These are phyloP conservation scores for Lepus americanus DNA, from an alignment of 2,113 vertebrate genomes.

Conservation along the genomic window DNA sequence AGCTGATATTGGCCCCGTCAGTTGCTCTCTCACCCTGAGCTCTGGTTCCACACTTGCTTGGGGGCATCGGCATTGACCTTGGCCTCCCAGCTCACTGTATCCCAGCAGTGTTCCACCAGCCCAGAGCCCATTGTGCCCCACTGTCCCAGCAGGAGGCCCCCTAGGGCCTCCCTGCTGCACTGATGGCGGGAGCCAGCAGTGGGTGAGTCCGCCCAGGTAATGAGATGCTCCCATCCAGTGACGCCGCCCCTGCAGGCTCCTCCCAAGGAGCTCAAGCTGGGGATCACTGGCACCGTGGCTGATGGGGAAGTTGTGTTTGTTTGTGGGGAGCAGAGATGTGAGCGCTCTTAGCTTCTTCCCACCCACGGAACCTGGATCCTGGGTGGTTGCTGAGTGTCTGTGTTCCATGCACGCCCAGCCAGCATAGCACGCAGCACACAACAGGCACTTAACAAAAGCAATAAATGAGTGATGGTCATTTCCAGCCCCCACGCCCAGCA, in stretches of 20 bases:
- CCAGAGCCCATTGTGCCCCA: neutral
- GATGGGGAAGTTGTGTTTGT: neutral
- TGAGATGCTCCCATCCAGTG: neutral
- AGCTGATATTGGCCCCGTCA: neutral
- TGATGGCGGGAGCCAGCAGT: neutral
- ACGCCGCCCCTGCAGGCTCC: neutral
- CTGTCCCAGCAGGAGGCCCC: neutral
- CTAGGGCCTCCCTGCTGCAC: neutral
- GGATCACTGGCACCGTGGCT: neutral
- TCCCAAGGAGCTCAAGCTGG: neutral
- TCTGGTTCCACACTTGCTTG: neutral
- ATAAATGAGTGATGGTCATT: slow-evolving; percentile 36
- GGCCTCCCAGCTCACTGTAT: neutral
- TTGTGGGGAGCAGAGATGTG: neutral
- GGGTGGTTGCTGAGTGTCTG: neutral
- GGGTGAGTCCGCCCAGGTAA: neutral
- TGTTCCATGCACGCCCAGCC: neutral
- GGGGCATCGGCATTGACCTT: neutral
- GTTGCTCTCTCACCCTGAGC: neutral
- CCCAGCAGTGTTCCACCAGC: neutral
- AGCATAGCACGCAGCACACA: neutral
- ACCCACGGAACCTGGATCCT: neutral
- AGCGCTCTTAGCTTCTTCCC: neutral
- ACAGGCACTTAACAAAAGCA: slow-evolving; percentile 65
- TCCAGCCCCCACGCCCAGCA: neutral